Evolutionary conservation across 2,888 invertebrate genomes (phyloP).

Genomic region (Pycnomerus fuliginosus): DNA sequence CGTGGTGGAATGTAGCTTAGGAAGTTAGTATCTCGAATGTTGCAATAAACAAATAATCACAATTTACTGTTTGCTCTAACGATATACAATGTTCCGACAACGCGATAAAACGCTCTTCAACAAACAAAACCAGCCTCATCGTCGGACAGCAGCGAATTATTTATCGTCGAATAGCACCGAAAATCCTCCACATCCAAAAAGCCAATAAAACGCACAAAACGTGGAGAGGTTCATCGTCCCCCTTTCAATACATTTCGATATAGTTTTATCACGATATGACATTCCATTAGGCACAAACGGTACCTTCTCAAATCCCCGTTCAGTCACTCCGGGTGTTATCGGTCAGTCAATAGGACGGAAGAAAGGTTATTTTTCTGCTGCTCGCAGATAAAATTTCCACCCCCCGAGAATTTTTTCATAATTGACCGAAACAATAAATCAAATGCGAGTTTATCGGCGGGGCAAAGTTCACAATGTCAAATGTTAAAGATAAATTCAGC

Average conservation of each 20-base stretch:
- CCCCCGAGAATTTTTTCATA: constrained; percentile 3
- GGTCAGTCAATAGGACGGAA: constrained; percentile 14
- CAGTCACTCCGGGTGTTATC: constrained; percentile 21
- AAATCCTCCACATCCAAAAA: constrained; percentile 1
- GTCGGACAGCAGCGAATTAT: constrained; percentile 14
- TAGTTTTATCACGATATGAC: constrained; percentile 40
- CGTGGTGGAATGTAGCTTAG: background rate
- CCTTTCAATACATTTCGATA: constrained; percentile 40
- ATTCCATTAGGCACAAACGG: constrained; percentile 41
- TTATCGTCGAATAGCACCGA: constrained; percentile 3
- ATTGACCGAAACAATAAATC: constrained; percentile 26
- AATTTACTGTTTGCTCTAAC: constrained; percentile 18
- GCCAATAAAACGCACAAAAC: background rate
- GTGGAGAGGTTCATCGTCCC: constrained; percentile 28
- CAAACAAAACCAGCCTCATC: constrained; percentile 18
- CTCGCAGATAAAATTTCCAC: constrained; percentile 15
- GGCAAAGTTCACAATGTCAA: constrained; percentile 44
- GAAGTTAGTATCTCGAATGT: constrained; percentile 14
- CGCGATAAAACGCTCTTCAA: constrained; percentile 15
- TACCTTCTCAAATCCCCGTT: constrained; percentile 30
- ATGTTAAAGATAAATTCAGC: constrained; percentile 26
- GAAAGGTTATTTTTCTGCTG: constrained; percentile 16
- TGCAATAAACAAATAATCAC: constrained; percentile 24
- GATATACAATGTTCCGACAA: constrained; percentile 9
- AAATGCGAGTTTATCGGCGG: constrained; percentile 29